These are phyloP conservation scores for Orgyia antiqua DNA, from an alignment of 2,888 invertebrate species.

Conservation along the genomic window DNA sequence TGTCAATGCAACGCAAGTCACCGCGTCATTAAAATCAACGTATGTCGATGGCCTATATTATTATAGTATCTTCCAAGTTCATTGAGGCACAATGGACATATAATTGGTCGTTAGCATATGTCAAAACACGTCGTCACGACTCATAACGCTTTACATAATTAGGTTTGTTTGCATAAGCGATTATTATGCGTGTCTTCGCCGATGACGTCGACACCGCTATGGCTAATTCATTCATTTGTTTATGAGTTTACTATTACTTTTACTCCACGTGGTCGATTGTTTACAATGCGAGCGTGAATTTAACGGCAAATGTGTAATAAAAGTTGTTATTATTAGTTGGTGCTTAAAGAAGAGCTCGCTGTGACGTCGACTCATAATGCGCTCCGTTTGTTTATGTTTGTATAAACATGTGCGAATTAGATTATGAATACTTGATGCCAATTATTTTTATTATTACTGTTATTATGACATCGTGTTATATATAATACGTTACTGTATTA, in stretches of 20 bases:
- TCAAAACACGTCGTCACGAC: constrained; percentile 64
- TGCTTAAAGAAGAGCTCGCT: constrained; percentile 27
- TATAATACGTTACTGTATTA: too few species aligned
- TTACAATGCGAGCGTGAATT: constrained; percentile 52
- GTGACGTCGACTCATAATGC: constrained; percentile 29
- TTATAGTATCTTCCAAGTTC: constrained; percentile 69
- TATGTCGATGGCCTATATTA: constrained; percentile 74
- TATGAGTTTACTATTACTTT: constrained; percentile 69
- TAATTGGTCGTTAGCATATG: constrained; percentile 70
- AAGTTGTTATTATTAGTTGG: constrained; percentile 45
- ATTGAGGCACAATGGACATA: constrained; percentile 65
- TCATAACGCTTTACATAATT: constrained; percentile 73
- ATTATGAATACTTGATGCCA: constrained; percentile 1
- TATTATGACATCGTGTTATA: constrained; percentile 8
- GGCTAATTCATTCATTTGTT: constrained; percentile 71
- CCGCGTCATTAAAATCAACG: too few species aligned
- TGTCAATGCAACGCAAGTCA: constrained; percentile 41
- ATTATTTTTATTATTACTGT: constrained; percentile 17
- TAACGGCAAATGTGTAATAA: constrained; percentile 59
- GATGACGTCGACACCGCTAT: constrained; percentile 59
- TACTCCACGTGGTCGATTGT: constrained; percentile 68
- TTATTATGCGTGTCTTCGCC: constrained; percentile 71
- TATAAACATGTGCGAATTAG: not conserved
- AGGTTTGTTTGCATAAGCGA: constrained; percentile 71
- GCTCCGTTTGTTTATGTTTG: constrained; percentile 17